phyloP scores from a whole-genome alignment of 2,888 invertebrate species.

The Lasioglossum villosulum region DNA sequence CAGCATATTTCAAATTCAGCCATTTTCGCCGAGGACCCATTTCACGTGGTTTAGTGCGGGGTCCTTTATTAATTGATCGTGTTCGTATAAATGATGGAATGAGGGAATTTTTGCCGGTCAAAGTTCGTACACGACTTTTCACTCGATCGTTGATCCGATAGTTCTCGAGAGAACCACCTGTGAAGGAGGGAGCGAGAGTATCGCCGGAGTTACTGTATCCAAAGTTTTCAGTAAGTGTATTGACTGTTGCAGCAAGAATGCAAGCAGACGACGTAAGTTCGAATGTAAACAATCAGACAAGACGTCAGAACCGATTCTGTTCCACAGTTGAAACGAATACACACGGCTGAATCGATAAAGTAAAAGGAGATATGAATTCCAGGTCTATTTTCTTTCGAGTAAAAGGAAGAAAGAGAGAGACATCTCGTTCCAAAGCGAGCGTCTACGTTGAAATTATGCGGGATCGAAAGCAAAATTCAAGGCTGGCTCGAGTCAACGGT shows the following conservation, averaged over 20 bases:
- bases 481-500: not conserved
- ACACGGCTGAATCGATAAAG: not conserved
- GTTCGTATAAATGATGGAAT: not conserved
- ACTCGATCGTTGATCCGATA: not conserved
- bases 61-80: too few species aligned
- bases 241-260: slow-evolving; percentile 3
- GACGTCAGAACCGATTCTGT: not conserved
- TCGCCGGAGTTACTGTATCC: not conserved
- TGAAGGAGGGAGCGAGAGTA: not conserved
- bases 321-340: not conserved
- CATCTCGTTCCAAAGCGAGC: not conserved
- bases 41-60: too few species aligned
- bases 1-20: too few species aligned
- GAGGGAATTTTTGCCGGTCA: not conserved
- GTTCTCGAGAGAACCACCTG: not conserved
- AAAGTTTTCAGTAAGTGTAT: not conserved
- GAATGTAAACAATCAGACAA: slow-evolving; percentile 1
- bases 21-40: too few species aligned
- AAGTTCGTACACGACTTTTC: not conserved
- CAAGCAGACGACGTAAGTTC: not conserved
- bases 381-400: not conserved
- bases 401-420: not conserved
- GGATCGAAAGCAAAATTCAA: slow-evolving; percentile 9
- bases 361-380: not conserved
- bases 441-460: not conserved